Conservation (phyloP, 2,113 vertebrate species). For the Mellivora capensis region DNA sequence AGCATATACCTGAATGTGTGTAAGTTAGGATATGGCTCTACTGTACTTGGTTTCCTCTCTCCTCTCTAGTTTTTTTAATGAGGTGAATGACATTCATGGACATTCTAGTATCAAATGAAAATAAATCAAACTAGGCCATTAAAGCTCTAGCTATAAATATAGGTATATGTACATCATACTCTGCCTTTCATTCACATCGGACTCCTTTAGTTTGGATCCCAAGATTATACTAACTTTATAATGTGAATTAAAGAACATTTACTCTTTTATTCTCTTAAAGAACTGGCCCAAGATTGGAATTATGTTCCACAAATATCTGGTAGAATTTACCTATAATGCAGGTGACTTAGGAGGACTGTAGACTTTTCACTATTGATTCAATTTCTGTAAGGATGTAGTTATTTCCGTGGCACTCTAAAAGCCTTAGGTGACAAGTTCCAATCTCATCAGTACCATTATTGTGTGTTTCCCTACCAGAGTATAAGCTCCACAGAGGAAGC, state of each 20-base stretch:
- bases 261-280: background rate
- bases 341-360: background rate
- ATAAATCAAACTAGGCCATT: background rate
- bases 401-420: background rate
- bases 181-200: background rate
- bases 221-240: background rate
- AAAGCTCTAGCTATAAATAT: background rate
- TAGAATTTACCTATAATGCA: background rate
- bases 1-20: background rate
- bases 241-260: background rate
- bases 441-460: background rate
- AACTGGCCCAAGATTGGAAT: background rate
- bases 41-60: background rate
- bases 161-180: background rate
- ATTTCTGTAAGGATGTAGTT: background rate
- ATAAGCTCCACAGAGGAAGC: background rate
- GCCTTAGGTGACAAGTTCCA: background rate
- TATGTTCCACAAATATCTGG: background rate
- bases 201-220: background rate
- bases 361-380: background rate
- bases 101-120: background rate
- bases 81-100: background rate
- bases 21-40: background rate
- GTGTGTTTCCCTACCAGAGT: background rate
- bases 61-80: background rate